Conservation (phyloP, 2,888 invertebrate species). For the Oxycera nigricornis region DNA sequence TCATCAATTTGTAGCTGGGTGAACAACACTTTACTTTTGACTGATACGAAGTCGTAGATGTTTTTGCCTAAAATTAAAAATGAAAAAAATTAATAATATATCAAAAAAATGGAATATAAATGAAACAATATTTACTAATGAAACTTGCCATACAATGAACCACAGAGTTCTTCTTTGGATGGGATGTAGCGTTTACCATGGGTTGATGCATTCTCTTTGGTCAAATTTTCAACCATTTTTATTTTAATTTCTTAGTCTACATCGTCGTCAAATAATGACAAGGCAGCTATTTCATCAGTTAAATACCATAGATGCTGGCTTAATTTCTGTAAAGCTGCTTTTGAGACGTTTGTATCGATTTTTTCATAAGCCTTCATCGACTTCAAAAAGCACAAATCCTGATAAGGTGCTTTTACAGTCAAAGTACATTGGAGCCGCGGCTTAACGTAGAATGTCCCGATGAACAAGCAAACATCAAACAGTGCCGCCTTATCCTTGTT, state of each 20-base stretch:
- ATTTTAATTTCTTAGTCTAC: conserved; percentile 42
- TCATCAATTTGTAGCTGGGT: too few species aligned
- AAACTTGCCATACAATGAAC: conserved; percentile 29
- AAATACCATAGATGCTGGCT: conserved; percentile 49
- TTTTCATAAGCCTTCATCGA: conserved; percentile 44
- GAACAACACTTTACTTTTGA: too few species aligned
- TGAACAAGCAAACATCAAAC: conserved; percentile 47
- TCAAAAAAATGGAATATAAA: too few species aligned
- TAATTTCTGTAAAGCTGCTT: conserved; percentile 46
- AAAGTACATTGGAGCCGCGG: conserved; percentile 50
- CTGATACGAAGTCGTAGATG: too few species aligned
- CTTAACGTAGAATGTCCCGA: conserved; percentile 50
- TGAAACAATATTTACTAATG: too few species aligned
- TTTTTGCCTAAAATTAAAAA: too few species aligned
- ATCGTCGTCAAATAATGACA: conserved; percentile 47
- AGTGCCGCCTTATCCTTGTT: conserved; percentile 44
- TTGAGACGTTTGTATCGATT: conserved; percentile 47
- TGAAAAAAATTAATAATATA: too few species aligned
- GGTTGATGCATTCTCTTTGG: conserved; percentile 36
- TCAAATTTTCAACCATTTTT: conserved; percentile 44
- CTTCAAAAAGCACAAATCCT: conserved; percentile 46
- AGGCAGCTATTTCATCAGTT: conserved; percentile 46
- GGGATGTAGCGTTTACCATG: conserved; percentile 35
- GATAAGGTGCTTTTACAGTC: conserved; percentile 48
- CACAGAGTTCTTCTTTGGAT: conserved; percentile 33